A percentile compares a stretch with the other conserved stretches of the same genome.
phyloP scores from a whole-genome alignment of 2,797 vertebrate species.

The Micromesistius poutassou region DNA sequence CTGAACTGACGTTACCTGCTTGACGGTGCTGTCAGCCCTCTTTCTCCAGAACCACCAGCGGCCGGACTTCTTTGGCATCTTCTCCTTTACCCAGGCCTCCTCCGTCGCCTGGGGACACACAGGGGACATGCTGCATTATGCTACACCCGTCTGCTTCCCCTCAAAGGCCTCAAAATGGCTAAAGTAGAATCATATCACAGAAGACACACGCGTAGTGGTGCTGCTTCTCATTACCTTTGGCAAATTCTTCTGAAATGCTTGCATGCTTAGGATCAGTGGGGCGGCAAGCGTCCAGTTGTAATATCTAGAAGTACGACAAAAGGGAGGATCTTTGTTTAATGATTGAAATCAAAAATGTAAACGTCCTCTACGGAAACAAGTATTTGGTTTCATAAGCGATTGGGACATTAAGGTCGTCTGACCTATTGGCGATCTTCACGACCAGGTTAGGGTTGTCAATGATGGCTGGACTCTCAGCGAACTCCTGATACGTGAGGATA shows the following conservation, averaged over 20 bases:
- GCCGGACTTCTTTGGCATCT: conserved; percentile 98
- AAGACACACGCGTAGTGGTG: background rate
- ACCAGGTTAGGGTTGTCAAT: conserved; percentile 98
- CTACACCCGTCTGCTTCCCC: background rate
- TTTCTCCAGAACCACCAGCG: conserved; percentile 99
- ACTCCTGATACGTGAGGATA: conserved; percentile 93
- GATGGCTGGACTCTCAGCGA: conserved; percentile 95
- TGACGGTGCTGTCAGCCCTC: conserved; percentile 87
- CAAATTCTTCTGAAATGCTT: conserved; percentile 98
- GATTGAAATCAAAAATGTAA: background rate
- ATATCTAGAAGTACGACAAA: conserved; percentile 75
- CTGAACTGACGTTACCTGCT: too few species aligned
- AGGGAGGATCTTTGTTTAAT: conserved; percentile 1
- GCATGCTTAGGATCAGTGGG: conserved; percentile 93
- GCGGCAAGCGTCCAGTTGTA: conserved; percentile 98
- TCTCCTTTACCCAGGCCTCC: conserved; percentile 97
- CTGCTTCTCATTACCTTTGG: conserved; percentile 79
- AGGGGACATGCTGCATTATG: background rate
- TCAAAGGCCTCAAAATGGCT: background rate
- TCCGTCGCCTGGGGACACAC: conserved; percentile 80
- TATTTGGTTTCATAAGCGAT: background rate
- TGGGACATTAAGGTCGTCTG: conserved; percentile 39
- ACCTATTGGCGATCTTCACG: conserved; percentile 94
- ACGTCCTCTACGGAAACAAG: background rate
- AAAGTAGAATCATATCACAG: background rate